Base-by-base conservation (phyloP, 2,113 vertebrate genomes). In the Microtus oregoni region DNA sequence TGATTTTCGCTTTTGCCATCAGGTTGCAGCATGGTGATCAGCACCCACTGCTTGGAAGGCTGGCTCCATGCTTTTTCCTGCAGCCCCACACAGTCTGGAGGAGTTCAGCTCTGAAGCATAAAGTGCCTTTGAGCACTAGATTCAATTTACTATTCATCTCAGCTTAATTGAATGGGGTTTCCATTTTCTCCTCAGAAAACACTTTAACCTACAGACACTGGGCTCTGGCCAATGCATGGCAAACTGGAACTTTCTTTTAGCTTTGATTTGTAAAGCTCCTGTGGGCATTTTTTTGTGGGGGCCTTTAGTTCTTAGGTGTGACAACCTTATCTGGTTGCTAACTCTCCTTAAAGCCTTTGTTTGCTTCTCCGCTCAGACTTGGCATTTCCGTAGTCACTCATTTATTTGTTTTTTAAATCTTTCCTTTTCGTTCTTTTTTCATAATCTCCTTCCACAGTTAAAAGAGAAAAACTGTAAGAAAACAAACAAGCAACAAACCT, bases 141-240 rank as follows among this genome's bases (percentile, higher is more conserved):
- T 95, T 96, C 90, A 88, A 95, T 93, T 96, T 95, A 77, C 90
- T 93, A 9, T 88, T 73, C 92, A 63, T 82, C 73, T 78, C 90
- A 28, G 32, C 38, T 86, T 94, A 96, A 95, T 85, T 93, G 96
- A 92, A 67, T 96, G 96, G 93, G 55, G 88, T 83, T 95, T 96
- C 91, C 70, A 86, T 92, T 94, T 78, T 96, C 88, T 92, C 79
- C 87, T 96, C 58, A 78, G 77, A 89, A 97, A 96, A 92, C 65
- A 92, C 67, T 96, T 95, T 94, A 95, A 94, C 89, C 94, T 97
- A 93, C 90, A 92, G 75, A 91, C 81, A 63, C 89, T 96, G 96
- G 94, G 97, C 41, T 77, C n/a, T 83, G 91, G 89, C 96, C 92
- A 94, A 79, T 58, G 79, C 68, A 76, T 52, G 63, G 82, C 50